phyloP scores from a whole-genome alignment of 2,888 invertebrate genomes.

The Deilephila porcellus region DNA sequence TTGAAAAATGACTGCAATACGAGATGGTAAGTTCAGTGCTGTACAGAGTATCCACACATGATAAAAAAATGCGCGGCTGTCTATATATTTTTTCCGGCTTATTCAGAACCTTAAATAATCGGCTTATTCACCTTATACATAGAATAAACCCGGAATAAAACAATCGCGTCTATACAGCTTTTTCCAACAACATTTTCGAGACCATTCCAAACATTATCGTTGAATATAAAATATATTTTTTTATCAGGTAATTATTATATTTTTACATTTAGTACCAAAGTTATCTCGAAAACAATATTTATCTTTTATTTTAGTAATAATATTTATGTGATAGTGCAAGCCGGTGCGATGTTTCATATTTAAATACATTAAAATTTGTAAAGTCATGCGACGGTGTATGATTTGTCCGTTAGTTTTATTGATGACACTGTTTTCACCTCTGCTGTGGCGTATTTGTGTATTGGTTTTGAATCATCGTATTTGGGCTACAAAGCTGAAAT shows the following conservation, averaged over 20 bases:
- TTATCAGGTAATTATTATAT: conserved; percentile 44
- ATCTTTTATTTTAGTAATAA: conserved; percentile 70
- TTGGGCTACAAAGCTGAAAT: not conserved
- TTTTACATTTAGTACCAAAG: conserved; percentile 65
- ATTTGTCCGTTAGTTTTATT: not conserved
- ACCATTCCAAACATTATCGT: conserved; percentile 39
- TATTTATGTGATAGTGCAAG: conserved; percentile 52
- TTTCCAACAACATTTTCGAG: conserved; percentile 41
- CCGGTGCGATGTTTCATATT: not conserved
- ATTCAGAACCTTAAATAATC: too few species aligned
- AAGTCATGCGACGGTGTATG: not conserved
- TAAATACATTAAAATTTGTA: not conserved
- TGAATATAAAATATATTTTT: conserved; percentile 26
- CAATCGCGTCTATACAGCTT: conserved; percentile 47
- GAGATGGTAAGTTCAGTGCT: too few species aligned
- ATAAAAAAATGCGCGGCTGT: too few species aligned
- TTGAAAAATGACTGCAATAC: too few species aligned
- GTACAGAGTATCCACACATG: too few species aligned
- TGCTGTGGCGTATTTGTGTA: not conserved
- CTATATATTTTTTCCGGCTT: too few species aligned
- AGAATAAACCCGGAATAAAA: not conserved
- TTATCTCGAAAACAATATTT: conserved; percentile 73
- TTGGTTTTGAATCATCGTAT: not conserved
- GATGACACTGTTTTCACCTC: not conserved
- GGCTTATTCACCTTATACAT: not conserved